phyloP scores from a whole-genome alignment of 2,113 vertebrate species.

The Odobenus rosmarus region DNA sequence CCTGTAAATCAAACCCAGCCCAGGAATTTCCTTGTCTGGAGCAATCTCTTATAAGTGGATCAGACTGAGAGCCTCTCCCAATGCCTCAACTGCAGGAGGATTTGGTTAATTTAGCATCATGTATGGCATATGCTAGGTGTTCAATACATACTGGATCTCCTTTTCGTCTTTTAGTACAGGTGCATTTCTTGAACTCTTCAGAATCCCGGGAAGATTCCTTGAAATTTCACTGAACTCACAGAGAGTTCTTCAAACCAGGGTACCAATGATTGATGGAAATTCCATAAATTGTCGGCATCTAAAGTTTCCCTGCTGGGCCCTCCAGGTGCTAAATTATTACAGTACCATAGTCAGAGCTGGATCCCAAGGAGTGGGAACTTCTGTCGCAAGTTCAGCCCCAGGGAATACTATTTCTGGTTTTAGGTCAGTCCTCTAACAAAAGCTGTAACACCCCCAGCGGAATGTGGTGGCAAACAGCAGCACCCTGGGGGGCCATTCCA shows the following conservation, averaged over 20 bases:
- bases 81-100: not conserved
- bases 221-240: not conserved
- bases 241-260: not conserved
- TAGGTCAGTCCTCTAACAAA: constrained; percentile 58
- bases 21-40: not conserved
- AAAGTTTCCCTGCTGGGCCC: not conserved
- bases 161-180: not conserved
- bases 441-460: not conserved
- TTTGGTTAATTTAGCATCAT: not conserved
- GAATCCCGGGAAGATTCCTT: not conserved
- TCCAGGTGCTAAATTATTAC: constrained; percentile 28
- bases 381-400: not conserved
- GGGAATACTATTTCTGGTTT: constrained; percentile 71
- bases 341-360: not conserved
- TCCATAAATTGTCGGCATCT: not conserved
- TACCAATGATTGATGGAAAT: not conserved
- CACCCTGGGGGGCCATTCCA: not conserved
- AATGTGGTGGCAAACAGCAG: not conserved
- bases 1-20: not conserved
- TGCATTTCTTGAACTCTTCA: not conserved
- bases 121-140: too few relatives aligned
- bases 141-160: not conserved
- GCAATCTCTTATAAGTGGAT: not conserved
- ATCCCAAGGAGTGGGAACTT: not conserved
- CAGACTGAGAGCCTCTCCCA: not conserved